Conservation (phyloP, 2,888 invertebrate species). For the Lypha dubia region DNA sequence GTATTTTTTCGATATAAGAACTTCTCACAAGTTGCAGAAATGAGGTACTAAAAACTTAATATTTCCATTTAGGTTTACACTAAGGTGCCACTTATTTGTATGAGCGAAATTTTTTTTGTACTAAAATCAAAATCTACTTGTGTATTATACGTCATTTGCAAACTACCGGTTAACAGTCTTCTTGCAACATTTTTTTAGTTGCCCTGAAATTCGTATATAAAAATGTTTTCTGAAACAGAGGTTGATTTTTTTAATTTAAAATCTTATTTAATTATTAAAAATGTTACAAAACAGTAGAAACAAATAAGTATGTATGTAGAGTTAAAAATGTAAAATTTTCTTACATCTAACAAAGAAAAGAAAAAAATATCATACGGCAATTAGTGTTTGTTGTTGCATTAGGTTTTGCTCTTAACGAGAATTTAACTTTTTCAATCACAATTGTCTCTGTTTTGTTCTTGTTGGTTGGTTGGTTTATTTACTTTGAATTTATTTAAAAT, state of each 20-base stretch:
- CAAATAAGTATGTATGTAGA: conserved; percentile 25
- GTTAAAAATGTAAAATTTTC: conserved; percentile 38
- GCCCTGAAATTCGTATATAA: neutral
- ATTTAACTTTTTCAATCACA: conserved; percentile 54
- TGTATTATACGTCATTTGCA: no score
- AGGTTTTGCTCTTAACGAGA: neutral
- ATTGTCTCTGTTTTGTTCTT: conserved; percentile 36
- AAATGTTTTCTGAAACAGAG: conserved; percentile 8
- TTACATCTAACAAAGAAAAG: conserved; percentile 60
- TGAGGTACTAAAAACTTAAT: no score
- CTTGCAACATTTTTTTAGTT: no score
- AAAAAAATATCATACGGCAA: conserved; percentile 41
- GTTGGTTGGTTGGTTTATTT: conserved; percentile 43
- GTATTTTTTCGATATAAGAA: no score
- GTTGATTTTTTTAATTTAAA: conserved; percentile 46
- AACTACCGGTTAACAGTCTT: no score
- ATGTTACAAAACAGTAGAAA: conserved; percentile 58
- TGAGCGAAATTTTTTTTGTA: no score
- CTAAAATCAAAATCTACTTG: no score
- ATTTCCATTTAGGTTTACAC: no score
- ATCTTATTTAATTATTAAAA: conserved; percentile 64
- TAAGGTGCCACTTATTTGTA: no score
- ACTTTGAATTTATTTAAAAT: conserved; percentile 59
- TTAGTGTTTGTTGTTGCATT: conserved; percentile 16
- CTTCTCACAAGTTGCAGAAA: no score